Evolutionary conservation across 2,113 vertebrate species (phyloP).

Genomic region (Platycercus adscitus): DNA sequence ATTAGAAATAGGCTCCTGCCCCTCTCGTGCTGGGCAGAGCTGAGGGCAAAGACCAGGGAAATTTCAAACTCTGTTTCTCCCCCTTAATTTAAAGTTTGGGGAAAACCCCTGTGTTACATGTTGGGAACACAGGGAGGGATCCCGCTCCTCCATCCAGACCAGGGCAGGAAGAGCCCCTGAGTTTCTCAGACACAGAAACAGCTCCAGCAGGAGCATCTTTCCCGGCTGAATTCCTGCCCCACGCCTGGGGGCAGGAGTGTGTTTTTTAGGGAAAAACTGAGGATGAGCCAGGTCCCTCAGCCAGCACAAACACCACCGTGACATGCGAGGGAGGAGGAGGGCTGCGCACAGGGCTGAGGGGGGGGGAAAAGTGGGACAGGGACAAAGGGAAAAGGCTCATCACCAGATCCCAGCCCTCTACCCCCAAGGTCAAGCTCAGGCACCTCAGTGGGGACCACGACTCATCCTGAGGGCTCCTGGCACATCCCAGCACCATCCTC

Average conservation of each 20-base stretch:
- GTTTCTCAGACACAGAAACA: neutral
- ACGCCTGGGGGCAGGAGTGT: fast-evolving
- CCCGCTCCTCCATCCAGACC: fast-evolving
- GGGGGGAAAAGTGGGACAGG: neutral
- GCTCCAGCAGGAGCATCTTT: neutral
- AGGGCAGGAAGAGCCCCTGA: neutral
- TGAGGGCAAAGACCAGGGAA: neutral
- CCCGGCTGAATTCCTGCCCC: neutral
- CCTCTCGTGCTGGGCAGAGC: neutral
- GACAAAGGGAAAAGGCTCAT: neutral
- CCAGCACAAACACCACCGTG: fast-evolving
- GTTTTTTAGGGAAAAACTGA: neutral
- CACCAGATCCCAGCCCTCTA: neutral
- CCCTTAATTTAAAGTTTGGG: neutral
- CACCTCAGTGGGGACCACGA: fast-evolving
- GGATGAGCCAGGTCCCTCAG: fast-evolving
- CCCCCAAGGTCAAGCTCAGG: neutral
- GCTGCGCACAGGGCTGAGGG: fast-evolving
- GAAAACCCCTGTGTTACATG: too few relatives aligned
- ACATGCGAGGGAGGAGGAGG: neutral
- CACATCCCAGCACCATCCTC: neutral
- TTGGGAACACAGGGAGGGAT: neutral
- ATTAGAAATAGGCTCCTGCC: neutral
- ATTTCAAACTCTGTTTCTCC: neutral
- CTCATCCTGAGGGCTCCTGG: neutral